Evolutionary conservation across 2,113 vertebrate species (phyloP), one percentile per base, ranked within the genome.

Genomic region (Eira barbara): DNA sequence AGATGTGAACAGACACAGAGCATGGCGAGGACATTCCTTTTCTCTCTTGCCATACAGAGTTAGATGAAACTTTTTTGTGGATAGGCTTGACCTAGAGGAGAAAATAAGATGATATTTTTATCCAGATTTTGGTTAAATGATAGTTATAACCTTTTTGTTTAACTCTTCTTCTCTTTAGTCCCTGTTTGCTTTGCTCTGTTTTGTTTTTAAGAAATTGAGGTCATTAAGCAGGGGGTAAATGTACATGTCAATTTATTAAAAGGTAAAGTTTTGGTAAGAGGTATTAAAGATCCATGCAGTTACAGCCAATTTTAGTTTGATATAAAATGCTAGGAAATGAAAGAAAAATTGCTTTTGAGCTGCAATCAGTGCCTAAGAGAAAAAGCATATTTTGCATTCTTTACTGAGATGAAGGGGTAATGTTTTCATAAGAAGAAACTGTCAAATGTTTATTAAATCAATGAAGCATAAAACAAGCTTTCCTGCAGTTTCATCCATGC

Each of bases 401-500:
- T 81, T 80, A 27, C 85, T 92, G 91, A 93, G 81, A 93, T 59
- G 47, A 95, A 95, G 34, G 89, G 34, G 73, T 39, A 91, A 86
- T 93, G 73, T 93, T 97, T 97, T 91, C 74, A 3, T 92, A 92
- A 91, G 86, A 89, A 95, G 83, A 63, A 96, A 96, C 55, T 92
- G 86, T 94, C 73, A 92, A 73, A 83, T 90, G 89, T 90, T 97
- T 96, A 96, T 98, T 96, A 96, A 96, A 97, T 97, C 96, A 97
- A 95, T 97, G 95, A 97, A 85, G 93, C 83, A 89, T 83, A 97
- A 97, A 97, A 97, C 89, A 97, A 95, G 97, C 67, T 94, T 95
- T 84, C 91, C 79, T 94, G 85, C 83, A 80, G 49, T 90, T 97
- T 89, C 93, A 97, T 21, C 94, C 95, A 95, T 91, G 91, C 89